Conservation (phyloP, 2,888 invertebrate genomes). For the Tetranychus piercei region DNA sequence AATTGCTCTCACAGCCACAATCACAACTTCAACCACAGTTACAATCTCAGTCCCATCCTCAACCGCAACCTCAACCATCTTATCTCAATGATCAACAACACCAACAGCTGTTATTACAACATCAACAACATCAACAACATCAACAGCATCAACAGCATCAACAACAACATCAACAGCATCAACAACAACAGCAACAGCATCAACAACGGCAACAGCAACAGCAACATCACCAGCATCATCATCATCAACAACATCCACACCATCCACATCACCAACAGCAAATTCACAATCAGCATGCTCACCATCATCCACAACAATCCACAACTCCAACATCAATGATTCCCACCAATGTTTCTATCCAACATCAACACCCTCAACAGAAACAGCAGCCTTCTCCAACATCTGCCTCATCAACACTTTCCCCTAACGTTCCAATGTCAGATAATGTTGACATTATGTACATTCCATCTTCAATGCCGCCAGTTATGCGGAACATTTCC, state of each 20-base stretch:
- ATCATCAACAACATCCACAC: not conserved
- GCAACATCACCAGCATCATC: not conserved
- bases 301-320: not conserved
- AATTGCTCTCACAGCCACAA: not conserved
- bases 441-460: not conserved
- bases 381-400: slow-evolving; percentile 9
- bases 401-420: not conserved
- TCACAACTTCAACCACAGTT: not conserved
- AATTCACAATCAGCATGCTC: not conserved
- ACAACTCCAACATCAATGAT: not conserved
- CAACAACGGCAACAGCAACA: not conserved
- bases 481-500: not conserved
- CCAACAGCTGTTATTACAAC: not conserved
- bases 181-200: slow-evolving; percentile 11
- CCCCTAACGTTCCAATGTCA: slow-evolving; percentile 16
- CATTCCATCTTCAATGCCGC: not conserved
- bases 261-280: not conserved
- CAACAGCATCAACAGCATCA: slow-evolving; percentile 7
- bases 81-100: slow-evolving; percentile 44
- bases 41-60: not conserved
- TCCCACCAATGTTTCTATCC: not conserved
- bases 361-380: not conserved
- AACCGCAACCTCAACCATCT: slow-evolving; percentile 29
- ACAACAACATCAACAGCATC: slow-evolving; percentile 16
- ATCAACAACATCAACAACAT: not conserved